Base-by-base conservation (phyloP, 2,888 invertebrate genomes). In the Sarcophaga rosellei region DNA sequence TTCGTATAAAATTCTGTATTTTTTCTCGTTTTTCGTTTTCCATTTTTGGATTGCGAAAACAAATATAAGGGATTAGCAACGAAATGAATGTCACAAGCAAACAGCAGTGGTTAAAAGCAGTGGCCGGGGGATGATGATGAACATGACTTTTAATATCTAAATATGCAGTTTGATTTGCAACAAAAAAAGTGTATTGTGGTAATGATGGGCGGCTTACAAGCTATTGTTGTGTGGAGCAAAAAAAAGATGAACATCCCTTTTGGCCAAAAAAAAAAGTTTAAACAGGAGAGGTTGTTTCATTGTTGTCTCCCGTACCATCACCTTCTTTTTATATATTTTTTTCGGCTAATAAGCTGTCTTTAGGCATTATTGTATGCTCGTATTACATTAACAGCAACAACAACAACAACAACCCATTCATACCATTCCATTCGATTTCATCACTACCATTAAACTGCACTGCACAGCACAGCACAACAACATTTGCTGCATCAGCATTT, bases 61-160 rank as follows among this genome's bases (percentile, higher is more conserved):
- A 86, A 91, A 91, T 91, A 91, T 91, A 90, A 91, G 91, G 91
- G 91, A 91, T 91, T 91, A 91, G 75, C 84, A 78, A 75, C 86
- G 84, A 53, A 86, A 86, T 86, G 86, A 86, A 86, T 86, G 86
- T 84, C 81, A 84, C 35, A 35, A 35, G 81, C 81, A 80, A 70
- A 80, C 75, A 84, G 75, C 75, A 53, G 5, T 1, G 15, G 10
- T 15, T 15, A 53, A 53, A 53, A 53, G 53, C 10, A 53, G 53
- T 15, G 35, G 35, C 0, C 3, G 25, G 10, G 10, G 35, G 10
- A 35, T 8, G 65, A 53, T 74, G 35, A 79, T 77, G 77, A 85
- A 77, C 77, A 77, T 77, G 63, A 76, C 73, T 85, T 85, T 82
- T 83, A 86, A 83, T 83, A 86, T 73, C 69, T 83, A 79, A 86